Evolutionary conservation across 2,797 vertebrate genomes (phyloP), one percentile per base, ranked within the genome.

Genomic region (Trachurus trachurus): DNA sequence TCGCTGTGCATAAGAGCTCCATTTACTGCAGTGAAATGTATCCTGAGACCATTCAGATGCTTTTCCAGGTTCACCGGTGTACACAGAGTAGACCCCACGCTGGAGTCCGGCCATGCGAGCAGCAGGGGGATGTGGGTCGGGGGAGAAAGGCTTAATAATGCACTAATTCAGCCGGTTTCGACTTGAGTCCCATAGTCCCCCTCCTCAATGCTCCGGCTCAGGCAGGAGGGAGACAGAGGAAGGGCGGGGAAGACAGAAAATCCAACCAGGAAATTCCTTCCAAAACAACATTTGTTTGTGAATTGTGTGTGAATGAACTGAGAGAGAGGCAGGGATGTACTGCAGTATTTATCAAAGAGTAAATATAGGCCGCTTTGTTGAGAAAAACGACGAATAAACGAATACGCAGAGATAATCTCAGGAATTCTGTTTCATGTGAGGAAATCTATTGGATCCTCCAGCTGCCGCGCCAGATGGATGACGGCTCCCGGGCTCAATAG

Each of bases 391-490:
- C 22, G 56, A 62, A 84, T 31, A 89, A 82, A 86, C 61, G 0
- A 69, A 58, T 17, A 26, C 70, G 74, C 87, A 80, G 54, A 84
- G 84, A 83, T 71, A 84, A 91, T 89, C 71, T 81, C 70, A 64
- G 40, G 60, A 81, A 47, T 75, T 67, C 65, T 84, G 76, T 85
- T 84, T 83, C 75, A 78, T 15, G 54, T 37, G 2, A 72, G 66
- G 57, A 86, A 81, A 64, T 69, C 74, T 61, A 42, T 60, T 29
- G 65, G 47, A 75, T 76, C 80, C 81, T 76, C 86, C 91, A 95
- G 95, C 94, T 96, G 95, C 86, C 76, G 71, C 8, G 87, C 87
- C 96, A 97, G 93, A 95, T 95, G 96, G 92, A 92, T 76, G 85
- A 57, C 74, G 59, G 47, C 70, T 83, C 67, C 64, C 72, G 75